Base-by-base conservation (phyloP, 2,888 invertebrate species). In the Andrena dorsata region DNA sequence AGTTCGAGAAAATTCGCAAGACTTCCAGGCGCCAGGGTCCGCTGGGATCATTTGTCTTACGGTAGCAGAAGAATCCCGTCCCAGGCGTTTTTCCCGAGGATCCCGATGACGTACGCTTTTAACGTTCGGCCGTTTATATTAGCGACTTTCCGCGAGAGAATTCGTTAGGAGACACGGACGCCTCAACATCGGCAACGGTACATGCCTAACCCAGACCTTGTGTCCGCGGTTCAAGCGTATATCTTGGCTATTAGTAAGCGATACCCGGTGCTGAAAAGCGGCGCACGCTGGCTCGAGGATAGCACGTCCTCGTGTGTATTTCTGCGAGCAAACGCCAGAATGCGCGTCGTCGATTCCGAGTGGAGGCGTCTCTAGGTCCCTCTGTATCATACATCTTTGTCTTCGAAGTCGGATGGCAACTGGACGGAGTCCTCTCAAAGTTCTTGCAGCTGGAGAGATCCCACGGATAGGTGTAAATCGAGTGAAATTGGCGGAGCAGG, bases 21-120 rank as follows among this genome's bases (percentile, higher is more conserved):
- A 20, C 20, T 8, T 51, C 20, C 20, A 51, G 8, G n/a, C 51
- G n/a, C 51, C 20, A 20, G 51, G 51, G 8, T 0, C 51, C 60
- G 30, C 49, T 23, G 41, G 30, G 26, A 60, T 64, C 58, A 80
- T 80, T 80, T 65, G 63, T 80, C 63, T 63, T 41, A 51, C 68
- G 63, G 61, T 56, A 76, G 79, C 58, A 20, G 35, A 65, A 70
- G 64, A 69, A 65, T 58, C 56, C 58, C 23, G 56, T 30, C 4
- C 53, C 13, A 2, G 28, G 0, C 0, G 32, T 70, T 76, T 65
- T 63, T 53, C 61, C 23, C 8, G 3, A 28, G 47, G 20, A 3
- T 30, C 35, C 23, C 71, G 60, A 58, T 76, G 80, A 82, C 72
- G 69, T 76, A 76, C 76, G 76, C 64, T 80, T 76, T 82, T 76